Conservation (phyloP, 2,797 vertebrate species). For the Bradypodion pumilum region DNA sequence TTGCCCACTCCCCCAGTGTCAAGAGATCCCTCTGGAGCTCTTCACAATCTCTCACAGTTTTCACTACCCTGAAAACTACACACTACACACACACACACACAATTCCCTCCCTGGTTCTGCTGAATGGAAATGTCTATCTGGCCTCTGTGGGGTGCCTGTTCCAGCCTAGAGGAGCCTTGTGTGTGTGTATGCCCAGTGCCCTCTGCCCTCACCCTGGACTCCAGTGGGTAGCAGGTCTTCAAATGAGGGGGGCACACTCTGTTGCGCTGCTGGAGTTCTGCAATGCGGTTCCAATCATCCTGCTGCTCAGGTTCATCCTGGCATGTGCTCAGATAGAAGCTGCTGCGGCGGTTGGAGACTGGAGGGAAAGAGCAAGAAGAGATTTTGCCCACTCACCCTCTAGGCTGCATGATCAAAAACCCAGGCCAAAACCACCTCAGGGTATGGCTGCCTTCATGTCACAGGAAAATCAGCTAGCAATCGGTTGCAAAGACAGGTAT, state of each 20-base stretch:
- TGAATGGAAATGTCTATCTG: fast-evolving
- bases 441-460: background rate
- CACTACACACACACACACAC: too few species aligned
- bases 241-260: slow-evolving; percentile 86
- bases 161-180: background rate
- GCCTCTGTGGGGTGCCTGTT: fast-evolving
- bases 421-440: background rate
- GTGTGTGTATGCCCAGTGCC: slow-evolving; percentile 61
- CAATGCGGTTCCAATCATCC: slow-evolving; percentile 91
- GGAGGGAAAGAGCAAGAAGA: background rate
- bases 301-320: slow-evolving; percentile 89
- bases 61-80: too few species aligned
- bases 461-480: too few species aligned
- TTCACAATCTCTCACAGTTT: too few species aligned
- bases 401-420: too few species aligned
- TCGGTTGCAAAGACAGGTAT: background rate
- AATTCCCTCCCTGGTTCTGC: background rate
- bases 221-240: slow-evolving; percentile 92
- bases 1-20: too few species aligned
- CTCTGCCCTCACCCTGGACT: slow-evolving; percentile 83
- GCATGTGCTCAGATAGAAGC: slow-evolving; percentile 69
- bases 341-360: slow-evolving; percentile 46
- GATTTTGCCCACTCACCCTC: fast-evolving
- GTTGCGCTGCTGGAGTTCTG: slow-evolving; percentile 90
- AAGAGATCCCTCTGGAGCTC: too few species aligned